A percentile compares a stretch with the other conserved stretches of the same genome.
Evolutionary conservation across 2,113 vertebrate genomes (phyloP).

Genomic region (Talpa occidentalis): DNA sequence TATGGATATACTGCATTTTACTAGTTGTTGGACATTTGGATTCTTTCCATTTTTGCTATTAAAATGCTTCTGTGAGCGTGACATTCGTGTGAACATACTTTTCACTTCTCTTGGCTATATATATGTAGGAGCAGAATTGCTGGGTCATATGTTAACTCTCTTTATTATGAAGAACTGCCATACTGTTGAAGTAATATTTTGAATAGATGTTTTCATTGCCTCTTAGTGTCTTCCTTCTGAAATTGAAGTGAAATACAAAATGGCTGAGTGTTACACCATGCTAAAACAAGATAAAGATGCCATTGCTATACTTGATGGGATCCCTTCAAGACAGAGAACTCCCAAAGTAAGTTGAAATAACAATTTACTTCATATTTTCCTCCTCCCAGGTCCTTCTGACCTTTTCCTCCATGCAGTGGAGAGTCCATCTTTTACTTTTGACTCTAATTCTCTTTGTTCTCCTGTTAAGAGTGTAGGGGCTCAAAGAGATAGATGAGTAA

Average conservation of each 20-base stretch:
- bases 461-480: neutral
- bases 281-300: slow-evolving; percentile 98
- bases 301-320: slow-evolving; percentile 97
- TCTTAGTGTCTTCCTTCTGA: slow-evolving; percentile 96
- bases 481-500: neutral
- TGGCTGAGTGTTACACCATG: slow-evolving; percentile 98
- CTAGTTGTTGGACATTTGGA: neutral
- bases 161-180: slow-evolving; percentile 47
- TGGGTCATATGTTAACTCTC: neutral
- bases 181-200: neutral
- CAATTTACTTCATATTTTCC: neutral
- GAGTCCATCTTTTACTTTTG: neutral
- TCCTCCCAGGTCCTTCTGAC: neutral
- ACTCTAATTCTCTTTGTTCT: neutral
- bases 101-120: neutral
- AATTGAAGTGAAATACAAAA: slow-evolving; percentile 99
- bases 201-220: slow-evolving; percentile 29
- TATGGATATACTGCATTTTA: neutral
- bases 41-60: neutral
- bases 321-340: slow-evolving; percentile 97
- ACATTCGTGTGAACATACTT: neutral
- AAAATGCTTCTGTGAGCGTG: neutral
- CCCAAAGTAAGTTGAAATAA: slow-evolving; percentile 90
- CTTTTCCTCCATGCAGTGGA: neutral
- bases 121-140: neutral